Base-by-base conservation (phyloP, 2,888 invertebrate genomes). In the Andrena haemorrhoa region DNA sequence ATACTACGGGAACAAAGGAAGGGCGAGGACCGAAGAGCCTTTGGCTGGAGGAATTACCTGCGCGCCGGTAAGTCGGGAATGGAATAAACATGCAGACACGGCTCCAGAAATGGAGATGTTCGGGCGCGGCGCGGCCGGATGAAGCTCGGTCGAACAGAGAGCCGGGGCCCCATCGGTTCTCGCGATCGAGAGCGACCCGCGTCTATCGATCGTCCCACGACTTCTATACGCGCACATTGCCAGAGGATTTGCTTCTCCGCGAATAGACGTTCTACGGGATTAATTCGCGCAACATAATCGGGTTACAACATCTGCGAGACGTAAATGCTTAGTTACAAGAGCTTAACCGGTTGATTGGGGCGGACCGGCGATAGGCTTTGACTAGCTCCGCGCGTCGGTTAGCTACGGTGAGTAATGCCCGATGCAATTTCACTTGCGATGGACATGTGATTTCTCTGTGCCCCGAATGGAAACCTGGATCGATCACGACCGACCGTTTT, bases 271-370 rank as follows among this genome's bases (percentile, higher is more conserved):
- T 82, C 76, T 20, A 35, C 58, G 23, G 72, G 68, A 82, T 82
- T 82, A 82, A 82, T 76, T 68, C 82, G 64, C 64, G 82, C 41
- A 61, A 41, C 71, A 76, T 82, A 82, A 82, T 82, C 82, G 72
- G 68, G 51, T 82, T 82, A 82, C 76, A 69, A 20, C 76, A 58
- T 63, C 82, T 72, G 51, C 61, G 76, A 72, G 82, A 82, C 82
- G 76, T 74, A 69, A 82, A 82, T 72, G 76, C 82, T 82, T 82
- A 82, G 82, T 76, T 82, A 82, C 82, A 82, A 79, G 35, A 72
- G 82, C 74, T 82, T 82, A 72, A 82, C 51, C 60, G 64, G 33
- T 76, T 81, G 75, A 82, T 82, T 75, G 66, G 58, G 53, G 66
- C 53, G 35, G 56, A 70, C 65, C 58, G 71, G 56, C 58, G 35